Evolutionary conservation across 1,140 invertebrate genomes (phyloP).

Genomic region (Liolophura sinensis): DNA sequence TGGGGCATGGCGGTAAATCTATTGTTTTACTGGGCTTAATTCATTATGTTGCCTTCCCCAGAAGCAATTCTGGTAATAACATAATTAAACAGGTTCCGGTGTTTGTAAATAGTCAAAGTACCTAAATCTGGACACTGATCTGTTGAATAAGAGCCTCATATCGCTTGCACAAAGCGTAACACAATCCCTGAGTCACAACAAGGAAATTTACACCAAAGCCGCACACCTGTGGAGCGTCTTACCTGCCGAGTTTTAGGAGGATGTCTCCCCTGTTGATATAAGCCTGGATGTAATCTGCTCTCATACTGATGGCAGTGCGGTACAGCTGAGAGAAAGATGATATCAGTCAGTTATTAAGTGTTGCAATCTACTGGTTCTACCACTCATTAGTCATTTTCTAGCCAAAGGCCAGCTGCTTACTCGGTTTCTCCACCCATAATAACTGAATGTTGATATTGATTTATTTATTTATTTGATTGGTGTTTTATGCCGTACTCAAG

Average conservation of each 20-base stretch:
- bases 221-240: slow-evolving; percentile 9
- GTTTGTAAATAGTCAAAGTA: no score
- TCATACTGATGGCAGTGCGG: slow-evolving; percentile 93
- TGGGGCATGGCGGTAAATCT: no score
- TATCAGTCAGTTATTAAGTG: slow-evolving; percentile 3
- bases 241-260: slow-evolving; percentile 88
- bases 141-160: no score
- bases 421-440: slow-evolving; percentile 5
- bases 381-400: not conserved
- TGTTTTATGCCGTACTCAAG: no score
- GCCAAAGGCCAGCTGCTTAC: not conserved
- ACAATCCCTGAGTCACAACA: not conserved
- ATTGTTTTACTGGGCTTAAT: no score
- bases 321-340: slow-evolving; percentile 66
- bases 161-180: no score
- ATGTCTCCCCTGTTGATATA: slow-evolving; percentile 97
- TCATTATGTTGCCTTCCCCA: no score
- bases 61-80: no score
- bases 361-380: not conserved
- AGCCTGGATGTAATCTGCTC: slow-evolving; percentile 94
- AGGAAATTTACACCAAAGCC: not conserved
- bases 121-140: no score
- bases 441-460: no score
- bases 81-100: no score
- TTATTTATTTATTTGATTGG: no score